Percentiles rank a stretch among this genome's conserved stretches.
These are phyloP conservation scores for Eulimnadia texana DNA, from an alignment of 1,140 invertebrate genomes.

Conservation along the genomic window DNA sequence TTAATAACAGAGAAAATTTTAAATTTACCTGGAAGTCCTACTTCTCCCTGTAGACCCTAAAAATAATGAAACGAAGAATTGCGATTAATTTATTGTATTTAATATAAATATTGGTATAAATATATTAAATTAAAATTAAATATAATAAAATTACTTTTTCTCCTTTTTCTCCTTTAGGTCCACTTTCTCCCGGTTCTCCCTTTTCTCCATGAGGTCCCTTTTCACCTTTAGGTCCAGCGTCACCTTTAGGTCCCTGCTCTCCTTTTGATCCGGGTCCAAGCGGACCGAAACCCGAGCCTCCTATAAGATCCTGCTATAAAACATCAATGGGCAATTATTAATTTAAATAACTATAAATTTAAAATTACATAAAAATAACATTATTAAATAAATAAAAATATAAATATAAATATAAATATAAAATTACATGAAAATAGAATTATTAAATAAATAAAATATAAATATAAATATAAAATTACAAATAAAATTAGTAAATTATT, in stretches of 20 bases:
- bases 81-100: no score
- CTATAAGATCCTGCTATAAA: neutral
- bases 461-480: neutral
- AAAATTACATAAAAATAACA: conserved; percentile 46
- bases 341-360: neutral
- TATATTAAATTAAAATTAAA: no score
- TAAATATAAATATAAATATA: neutral
- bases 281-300: conserved; percentile 18
- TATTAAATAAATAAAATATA: conserved; percentile 23
- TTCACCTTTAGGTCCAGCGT: conserved; percentile 45
- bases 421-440: conserved; percentile 47
- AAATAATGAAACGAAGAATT: no score
- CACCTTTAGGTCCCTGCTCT: conserved; percentile 46
- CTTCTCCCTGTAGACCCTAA: no score
- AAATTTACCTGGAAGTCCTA: no score
- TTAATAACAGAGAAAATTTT: no score
- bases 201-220: conserved; percentile 52
- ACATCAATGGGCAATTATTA: neutral
- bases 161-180: neutral
- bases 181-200: neutral
- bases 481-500: neutral
- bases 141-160: neutral
- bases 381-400: conserved; percentile 25
- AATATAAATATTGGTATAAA: no score
- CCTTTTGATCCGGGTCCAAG: conserved; percentile 47